Evolutionary conservation across 2,113 vertebrate genomes (phyloP).

Genomic region (Spea multiplicata): DNA sequence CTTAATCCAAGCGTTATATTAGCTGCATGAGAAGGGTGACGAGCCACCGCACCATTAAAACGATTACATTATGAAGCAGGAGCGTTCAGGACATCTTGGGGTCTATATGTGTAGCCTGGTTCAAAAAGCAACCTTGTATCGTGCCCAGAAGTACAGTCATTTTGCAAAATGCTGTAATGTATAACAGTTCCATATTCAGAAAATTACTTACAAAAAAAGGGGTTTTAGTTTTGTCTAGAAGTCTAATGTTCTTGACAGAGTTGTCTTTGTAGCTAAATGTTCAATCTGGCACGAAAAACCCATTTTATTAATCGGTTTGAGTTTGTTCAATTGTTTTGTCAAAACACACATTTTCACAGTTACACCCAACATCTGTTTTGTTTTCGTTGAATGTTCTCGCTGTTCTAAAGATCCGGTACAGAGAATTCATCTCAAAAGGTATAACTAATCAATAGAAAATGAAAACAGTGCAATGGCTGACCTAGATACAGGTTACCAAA

Average conservation of each 20-base stretch:
- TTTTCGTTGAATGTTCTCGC: not conserved
- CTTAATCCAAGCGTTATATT: no score
- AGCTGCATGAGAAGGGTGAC: no score
- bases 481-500: not conserved
- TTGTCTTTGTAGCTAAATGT: not conserved
- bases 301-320: not conserved
- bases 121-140: no score
- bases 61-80: no score
- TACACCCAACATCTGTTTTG: constrained; percentile 23
- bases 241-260: not conserved
- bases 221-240: not conserved
- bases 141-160: no score
- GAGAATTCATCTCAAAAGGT: not conserved
- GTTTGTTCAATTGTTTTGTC: not conserved
- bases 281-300: not conserved
- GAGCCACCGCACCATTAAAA: no score
- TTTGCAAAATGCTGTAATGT: no score
- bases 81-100: no score
- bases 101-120: no score
- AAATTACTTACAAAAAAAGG: not conserved
- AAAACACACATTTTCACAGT: constrained; percentile 13
- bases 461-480: not conserved
- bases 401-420: not conserved
- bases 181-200: not conserved
- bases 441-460: constrained; percentile 26